Conservation (phyloP, 2,797 vertebrate genomes). For the Apogon talboti region DNA sequence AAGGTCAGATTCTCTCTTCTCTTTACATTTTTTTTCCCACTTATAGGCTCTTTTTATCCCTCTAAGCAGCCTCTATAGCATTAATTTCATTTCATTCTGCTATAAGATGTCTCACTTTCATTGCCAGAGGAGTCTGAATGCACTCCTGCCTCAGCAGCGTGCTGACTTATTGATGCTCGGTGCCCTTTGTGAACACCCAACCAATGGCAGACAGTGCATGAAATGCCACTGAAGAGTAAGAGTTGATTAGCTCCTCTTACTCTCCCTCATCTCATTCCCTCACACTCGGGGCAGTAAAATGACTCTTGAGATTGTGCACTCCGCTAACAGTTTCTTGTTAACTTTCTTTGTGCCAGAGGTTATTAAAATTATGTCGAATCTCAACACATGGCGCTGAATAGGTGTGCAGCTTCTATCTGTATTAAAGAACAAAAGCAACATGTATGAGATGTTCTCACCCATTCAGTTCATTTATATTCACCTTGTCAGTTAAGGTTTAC, state of each 20-base stretch:
- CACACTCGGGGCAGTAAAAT: constrained; percentile 51
- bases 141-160: constrained; percentile 26
- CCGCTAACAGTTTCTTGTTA: constrained; percentile 59
- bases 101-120: constrained; percentile 30
- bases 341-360: constrained; percentile 61
- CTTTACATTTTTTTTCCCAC: constrained; percentile 32
- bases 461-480: too few relatives aligned
- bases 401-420: constrained; percentile 14
- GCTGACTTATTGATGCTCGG: constrained; percentile 59
- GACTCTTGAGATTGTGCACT: constrained; percentile 53
- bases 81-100: constrained; percentile 36
- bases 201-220: constrained; percentile 60
- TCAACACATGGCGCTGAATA: constrained; percentile 32
- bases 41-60: constrained; percentile 24
- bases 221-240: constrained; percentile 60
- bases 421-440: constrained; percentile 12
- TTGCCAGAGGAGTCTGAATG: constrained; percentile 48
- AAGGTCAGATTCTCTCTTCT: constrained; percentile 23
- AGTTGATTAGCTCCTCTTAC: constrained; percentile 70
- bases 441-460: not conserved
- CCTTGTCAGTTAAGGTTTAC: too few relatives aligned
- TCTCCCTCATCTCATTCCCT: constrained; percentile 57
- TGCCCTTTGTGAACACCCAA: constrained; percentile 60
- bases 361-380: constrained; percentile 53
- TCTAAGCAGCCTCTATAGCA: constrained; percentile 47